Percentiles rank a stretch among this genome's conserved stretches.
These are phyloP conservation scores for Amblyornis subalaris DNA, from an alignment of 2,113 vertebrate genomes.

Conservation along the genomic window DNA sequence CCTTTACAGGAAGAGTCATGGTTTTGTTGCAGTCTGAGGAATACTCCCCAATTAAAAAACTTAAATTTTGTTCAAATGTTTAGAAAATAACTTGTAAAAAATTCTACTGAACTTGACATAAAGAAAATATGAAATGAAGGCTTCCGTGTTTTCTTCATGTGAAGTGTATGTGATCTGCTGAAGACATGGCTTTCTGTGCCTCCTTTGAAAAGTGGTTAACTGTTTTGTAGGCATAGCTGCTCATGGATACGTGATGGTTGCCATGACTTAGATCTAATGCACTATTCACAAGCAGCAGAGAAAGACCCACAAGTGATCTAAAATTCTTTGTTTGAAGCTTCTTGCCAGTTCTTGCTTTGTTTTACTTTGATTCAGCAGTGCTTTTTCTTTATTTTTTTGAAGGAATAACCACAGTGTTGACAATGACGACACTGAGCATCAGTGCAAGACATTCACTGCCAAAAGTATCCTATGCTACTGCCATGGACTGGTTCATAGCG, in stretches of 20 bases:
- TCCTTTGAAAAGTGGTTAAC: neutral
- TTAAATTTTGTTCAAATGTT: neutral
- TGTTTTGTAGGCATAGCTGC: neutral
- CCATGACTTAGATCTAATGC: neutral
- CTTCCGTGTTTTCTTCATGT: neutral
- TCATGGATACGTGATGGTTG: neutral
- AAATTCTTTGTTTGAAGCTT: neutral
- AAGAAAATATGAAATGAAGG: neutral
- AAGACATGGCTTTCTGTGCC: neutral
- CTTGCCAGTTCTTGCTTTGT: neutral
- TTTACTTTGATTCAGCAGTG: neutral
- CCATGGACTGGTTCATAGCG: slow-evolving; percentile 99
- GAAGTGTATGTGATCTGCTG: neutral
- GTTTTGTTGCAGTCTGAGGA: neutral
- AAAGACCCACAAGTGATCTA: neutral
- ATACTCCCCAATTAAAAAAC: neutral
- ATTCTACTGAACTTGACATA: neutral
- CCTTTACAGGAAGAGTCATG: neutral
- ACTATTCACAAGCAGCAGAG: neutral
- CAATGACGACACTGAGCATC: slow-evolving; percentile 97
- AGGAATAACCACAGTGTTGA: slow-evolving; percentile 98
- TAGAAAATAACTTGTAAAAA: neutral
- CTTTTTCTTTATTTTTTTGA: slow-evolving; percentile 55
- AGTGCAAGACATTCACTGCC: slow-evolving; percentile 97
- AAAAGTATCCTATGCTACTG: slow-evolving; percentile 97